Evolutionary conservation across 2,797 vertebrate genomes (phyloP).

Genomic region (Tenualosa ilisha): DNA sequence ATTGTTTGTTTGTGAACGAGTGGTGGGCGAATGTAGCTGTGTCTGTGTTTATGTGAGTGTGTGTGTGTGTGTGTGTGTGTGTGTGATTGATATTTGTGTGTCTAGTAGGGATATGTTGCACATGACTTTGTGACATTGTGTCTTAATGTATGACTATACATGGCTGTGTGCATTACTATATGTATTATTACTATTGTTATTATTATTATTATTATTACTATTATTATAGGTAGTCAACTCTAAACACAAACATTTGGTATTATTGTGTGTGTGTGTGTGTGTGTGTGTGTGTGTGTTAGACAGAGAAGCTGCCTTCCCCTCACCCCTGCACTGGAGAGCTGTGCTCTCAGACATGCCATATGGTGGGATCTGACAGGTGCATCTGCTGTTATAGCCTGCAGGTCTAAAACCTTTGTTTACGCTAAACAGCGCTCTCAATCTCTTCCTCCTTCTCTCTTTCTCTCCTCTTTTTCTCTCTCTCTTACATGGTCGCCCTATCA

Average conservation of each 20-base stretch:
- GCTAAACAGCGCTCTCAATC: conserved; percentile 58
- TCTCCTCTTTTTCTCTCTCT: not conserved
- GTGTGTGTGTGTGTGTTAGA: conserved; percentile 16
- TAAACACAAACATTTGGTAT: too few species aligned
- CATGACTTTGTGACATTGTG: too few species aligned
- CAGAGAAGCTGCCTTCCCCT: conserved; percentile 13
- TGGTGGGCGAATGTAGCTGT: conserved; percentile 30
- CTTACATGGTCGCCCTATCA: too few species aligned
- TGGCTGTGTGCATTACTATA: too few species aligned
- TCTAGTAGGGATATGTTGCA: not conserved
- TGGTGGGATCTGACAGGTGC: conserved; percentile 69
- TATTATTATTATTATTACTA: too few species aligned
- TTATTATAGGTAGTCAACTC: too few species aligned
- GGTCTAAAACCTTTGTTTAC: conserved; percentile 68
- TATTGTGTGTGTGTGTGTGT: not conserved
- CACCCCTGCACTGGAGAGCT: not conserved
- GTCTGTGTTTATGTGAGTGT: conserved; percentile 32
- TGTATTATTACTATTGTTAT: too few species aligned
- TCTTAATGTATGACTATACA: too few species aligned
- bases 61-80: not conserved
- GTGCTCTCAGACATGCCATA: conserved; percentile 46
- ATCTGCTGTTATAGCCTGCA: conserved; percentile 59
- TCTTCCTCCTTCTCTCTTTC: not conserved
- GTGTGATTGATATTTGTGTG: not conserved
- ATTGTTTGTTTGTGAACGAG: not conserved